Evolutionary conservation across 2,888 invertebrate species (phyloP).

Genomic region (Busseola fusca): DNA sequence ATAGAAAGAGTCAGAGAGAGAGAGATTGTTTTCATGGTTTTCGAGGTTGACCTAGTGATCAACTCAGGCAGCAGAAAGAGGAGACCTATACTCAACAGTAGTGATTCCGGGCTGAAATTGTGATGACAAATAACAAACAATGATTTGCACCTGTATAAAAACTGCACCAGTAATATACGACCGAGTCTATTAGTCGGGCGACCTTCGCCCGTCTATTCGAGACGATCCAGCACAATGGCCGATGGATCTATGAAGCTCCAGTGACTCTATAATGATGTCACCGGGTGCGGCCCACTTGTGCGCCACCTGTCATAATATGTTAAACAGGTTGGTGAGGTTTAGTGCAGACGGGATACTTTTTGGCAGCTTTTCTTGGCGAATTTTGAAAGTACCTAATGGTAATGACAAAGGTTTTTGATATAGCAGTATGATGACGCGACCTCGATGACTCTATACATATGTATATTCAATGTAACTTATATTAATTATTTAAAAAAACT

Average conservation of each 20-base stretch:
- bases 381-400: background rate
- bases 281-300: conserved; percentile 71
- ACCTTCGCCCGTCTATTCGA: conserved; percentile 43
- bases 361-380: background rate
- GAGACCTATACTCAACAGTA: too few species aligned
- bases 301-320: conserved; percentile 69
- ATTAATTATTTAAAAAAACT: background rate
- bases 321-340: conserved; percentile 59
- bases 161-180: background rate
- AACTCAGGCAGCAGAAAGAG: too few species aligned
- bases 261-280: conserved; percentile 72
- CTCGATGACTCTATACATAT: too few species aligned
- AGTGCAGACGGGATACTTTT: conserved; percentile 58
- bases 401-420: background rate
- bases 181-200: conserved; percentile 1
- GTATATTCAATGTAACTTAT: background rate
- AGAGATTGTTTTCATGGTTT: too few species aligned
- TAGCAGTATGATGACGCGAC: background rate
- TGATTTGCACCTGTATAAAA: background rate
- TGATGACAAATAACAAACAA: background rate
- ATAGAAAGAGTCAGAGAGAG: too few species aligned
- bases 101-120: too few species aligned
- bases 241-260: conserved; percentile 42
- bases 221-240: conserved; percentile 40
- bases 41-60: too few species aligned